Conservation (phyloP, 2,888 invertebrate species). For the Suillia variegata region DNA sequence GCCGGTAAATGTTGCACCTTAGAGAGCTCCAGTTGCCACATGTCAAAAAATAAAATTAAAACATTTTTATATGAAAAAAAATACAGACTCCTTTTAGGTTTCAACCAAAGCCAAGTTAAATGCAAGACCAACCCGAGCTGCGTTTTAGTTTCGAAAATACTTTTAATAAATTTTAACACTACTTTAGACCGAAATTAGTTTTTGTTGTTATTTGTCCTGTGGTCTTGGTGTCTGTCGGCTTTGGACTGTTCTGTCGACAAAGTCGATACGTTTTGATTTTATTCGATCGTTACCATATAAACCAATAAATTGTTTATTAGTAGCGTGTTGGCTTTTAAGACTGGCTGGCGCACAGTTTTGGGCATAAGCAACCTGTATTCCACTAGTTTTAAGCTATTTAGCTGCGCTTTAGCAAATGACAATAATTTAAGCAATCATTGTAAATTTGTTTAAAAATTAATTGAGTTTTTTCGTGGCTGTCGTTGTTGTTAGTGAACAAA, state of each 20-base stretch:
- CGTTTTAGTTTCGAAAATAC: neutral
- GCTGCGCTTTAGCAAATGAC: neutral
- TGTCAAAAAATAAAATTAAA: no score
- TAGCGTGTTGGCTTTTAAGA: neutral
- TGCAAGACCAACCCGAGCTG: neutral
- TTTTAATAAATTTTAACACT: neutral
- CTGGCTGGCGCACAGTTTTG: no score
- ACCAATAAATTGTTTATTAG: neutral
- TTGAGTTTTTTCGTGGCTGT: neutral
- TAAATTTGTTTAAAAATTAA: neutral
- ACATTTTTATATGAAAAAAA: no score
- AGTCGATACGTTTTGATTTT: neutral
- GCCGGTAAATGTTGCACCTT: neutral
- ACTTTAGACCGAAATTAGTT: neutral
- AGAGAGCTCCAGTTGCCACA: no score
- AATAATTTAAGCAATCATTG: slow-evolving; percentile 4
- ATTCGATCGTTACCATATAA: no score
- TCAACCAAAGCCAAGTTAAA: no score
- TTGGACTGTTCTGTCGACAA: neutral
- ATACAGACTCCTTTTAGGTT: no score
- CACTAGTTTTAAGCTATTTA: no score
- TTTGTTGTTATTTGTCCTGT: neutral
- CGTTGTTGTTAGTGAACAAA: no score
- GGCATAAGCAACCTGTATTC: no score
- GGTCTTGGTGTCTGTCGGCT: neutral